A percentile compares a stretch with the other conserved stretches of the same genome.
These are phyloP conservation scores for Siniperca chuatsi DNA, from an alignment of 2,113 vertebrate species.

Conservation along the genomic window DNA sequence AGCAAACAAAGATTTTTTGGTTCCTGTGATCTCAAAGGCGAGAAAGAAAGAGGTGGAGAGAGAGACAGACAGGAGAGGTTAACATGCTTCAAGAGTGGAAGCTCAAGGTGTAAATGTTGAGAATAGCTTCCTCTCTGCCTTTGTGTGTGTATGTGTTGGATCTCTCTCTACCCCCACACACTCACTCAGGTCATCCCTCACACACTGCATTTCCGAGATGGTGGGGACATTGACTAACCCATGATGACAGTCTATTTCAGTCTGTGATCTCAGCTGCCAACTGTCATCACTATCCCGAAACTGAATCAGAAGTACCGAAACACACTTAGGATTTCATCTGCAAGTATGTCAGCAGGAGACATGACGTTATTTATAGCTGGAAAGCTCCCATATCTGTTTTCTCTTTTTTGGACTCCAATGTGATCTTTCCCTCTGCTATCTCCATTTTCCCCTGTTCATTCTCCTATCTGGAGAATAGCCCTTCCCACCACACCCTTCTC, in stretches of 20 bases:
- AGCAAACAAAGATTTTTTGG: background rate
- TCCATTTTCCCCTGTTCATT: constrained; percentile 12
- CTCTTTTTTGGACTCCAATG: constrained; percentile 10
- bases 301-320: constrained; percentile 56
- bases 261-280: constrained; percentile 73
- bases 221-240: constrained; percentile 34
- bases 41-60: background rate
- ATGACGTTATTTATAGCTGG: constrained; percentile 48
- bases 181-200: constrained; percentile 51
- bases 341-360: constrained; percentile 30
- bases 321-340: constrained; percentile 50
- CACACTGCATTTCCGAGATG: constrained; percentile 50
- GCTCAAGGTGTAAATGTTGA: constrained; percentile 35
- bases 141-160: constrained; percentile 10
- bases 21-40: background rate
- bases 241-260: constrained; percentile 64
- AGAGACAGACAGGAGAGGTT: background rate
- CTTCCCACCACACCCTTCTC: constrained; percentile 46
- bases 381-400: constrained; percentile 11
- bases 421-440: constrained; percentile 42
- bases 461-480: constrained; percentile 26
- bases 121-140: constrained; percentile 22
- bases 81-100: constrained; percentile 18
- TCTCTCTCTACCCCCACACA: background rate
- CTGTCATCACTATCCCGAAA: constrained; percentile 31